Evolutionary conservation across 2,888 invertebrate species (phyloP).

Genomic region (Bellardia pandia): DNA sequence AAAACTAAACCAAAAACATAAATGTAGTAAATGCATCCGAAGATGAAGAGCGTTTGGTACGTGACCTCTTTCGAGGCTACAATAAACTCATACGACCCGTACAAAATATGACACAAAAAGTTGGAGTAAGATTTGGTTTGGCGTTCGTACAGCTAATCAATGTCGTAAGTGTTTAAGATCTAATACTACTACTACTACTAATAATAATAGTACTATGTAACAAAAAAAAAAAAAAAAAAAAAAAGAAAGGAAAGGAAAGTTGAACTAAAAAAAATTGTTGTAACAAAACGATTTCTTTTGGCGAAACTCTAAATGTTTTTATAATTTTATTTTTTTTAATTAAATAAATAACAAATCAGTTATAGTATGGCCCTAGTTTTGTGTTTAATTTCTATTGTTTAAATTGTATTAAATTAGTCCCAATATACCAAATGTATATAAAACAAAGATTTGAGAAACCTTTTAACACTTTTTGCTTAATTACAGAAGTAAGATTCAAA

Average conservation of each 20-base stretch:
- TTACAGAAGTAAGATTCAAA: too few relatives aligned
- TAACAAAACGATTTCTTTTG: constrained; percentile 77
- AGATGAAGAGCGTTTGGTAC: constrained; percentile 97
- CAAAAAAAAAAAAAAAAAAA: too few relatives aligned
- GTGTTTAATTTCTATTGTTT: constrained; percentile 24
- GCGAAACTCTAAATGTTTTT: constrained; percentile 67
- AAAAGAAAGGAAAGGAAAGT: constrained; percentile 43
- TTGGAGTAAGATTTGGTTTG: constrained; percentile 97
- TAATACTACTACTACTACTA: constrained; percentile 63
- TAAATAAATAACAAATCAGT: constrained; percentile 57
- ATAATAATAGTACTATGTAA: constrained; percentile 56
- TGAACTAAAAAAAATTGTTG: constrained; percentile 67
- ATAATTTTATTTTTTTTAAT: constrained; percentile 77
- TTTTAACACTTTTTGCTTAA: constrained; percentile 28
- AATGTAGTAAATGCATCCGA: constrained; percentile 91
- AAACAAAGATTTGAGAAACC: not conserved
- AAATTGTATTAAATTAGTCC: constrained; percentile 6
- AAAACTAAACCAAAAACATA: constrained; percentile 69
- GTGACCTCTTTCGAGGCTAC: constrained; percentile 98
- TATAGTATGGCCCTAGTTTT: constrained; percentile 75
- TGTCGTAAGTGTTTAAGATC: constrained; percentile 90
- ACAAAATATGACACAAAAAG: constrained; percentile 98
- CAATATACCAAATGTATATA: constrained; percentile 23
- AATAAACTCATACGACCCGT: constrained; percentile 99
- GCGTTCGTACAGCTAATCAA: constrained; percentile 99